Conservation (phyloP, 2,113 vertebrate species). For the Myrmophylax atrothorax region DNA sequence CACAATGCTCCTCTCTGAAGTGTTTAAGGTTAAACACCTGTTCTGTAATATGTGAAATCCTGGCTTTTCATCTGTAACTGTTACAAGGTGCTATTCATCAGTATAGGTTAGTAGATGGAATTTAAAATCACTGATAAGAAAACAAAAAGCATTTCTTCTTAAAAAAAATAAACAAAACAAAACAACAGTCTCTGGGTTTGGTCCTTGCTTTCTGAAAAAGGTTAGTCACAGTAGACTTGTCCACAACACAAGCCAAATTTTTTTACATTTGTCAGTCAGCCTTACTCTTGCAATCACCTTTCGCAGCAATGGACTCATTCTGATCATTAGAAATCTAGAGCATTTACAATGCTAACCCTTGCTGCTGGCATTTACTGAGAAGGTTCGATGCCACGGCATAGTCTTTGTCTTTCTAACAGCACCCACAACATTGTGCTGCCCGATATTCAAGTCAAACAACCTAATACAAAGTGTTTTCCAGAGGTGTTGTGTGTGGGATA, state of each 20-base stretch:
- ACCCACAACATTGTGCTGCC: accelerated
- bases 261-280: background rate
- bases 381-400: background rate
- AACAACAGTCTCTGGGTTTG: background rate
- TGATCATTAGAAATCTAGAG: background rate
- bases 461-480: slow-evolving; percentile 1
- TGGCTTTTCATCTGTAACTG: background rate
- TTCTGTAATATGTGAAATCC: background rate
- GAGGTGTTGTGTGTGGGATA: background rate
- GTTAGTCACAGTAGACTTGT: background rate
- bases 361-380: background rate
- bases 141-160: background rate
- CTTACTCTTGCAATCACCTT: background rate
- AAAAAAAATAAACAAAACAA: background rate
- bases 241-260: background rate
- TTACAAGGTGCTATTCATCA: background rate
- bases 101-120: background rate
- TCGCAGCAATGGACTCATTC: background rate
- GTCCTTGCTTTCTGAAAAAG: background rate
- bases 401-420: slow-evolving; percentile 9
- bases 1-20: background rate
- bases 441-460: background rate
- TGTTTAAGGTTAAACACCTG: background rate
- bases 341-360: background rate
- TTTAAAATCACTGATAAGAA: background rate